phyloP scores from a whole-genome alignment of 2,888 invertebrate genomes.

The Stenichneumon culpator region DNA sequence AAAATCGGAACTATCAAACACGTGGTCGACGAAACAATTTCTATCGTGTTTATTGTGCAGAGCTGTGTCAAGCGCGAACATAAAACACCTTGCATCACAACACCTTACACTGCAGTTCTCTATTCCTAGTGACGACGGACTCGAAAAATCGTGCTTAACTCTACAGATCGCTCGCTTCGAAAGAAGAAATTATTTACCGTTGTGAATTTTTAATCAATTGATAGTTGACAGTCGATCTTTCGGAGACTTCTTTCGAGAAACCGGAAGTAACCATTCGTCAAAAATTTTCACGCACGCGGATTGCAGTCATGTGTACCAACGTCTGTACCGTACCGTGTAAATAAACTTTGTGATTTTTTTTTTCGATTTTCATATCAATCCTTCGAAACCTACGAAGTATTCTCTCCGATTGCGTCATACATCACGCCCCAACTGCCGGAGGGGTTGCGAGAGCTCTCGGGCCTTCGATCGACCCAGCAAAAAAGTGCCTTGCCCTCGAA shows the following conservation, averaged over 20 bases:
- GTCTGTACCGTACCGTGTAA: background rate
- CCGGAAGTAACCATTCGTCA: background rate
- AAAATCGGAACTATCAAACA: background rate
- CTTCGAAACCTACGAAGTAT: background rate
- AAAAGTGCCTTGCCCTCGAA: conserved; percentile 1
- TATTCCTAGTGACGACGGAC: background rate
- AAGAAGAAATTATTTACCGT: background rate
- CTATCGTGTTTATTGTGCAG: background rate
- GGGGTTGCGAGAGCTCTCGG: conserved; percentile 13
- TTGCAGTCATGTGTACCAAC: background rate
- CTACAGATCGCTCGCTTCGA: background rate
- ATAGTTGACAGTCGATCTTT: background rate
- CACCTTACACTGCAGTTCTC: background rate
- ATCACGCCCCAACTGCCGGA: conserved; percentile 4
- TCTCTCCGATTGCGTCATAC: conserved; percentile 39
- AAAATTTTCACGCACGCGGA: conserved; percentile 1
- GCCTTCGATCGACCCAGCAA: conserved; percentile 38
- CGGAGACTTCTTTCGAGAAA: background rate
- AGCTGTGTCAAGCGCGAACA: background rate
- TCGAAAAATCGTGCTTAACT: background rate
- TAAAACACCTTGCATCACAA: conserved; percentile 2
- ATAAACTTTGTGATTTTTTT: background rate
- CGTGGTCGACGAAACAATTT: background rate
- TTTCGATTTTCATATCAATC: background rate
- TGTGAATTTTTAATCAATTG: background rate